Conservation (phyloP, 2,888 invertebrate species). For the Campopleginae sp. region DNA sequence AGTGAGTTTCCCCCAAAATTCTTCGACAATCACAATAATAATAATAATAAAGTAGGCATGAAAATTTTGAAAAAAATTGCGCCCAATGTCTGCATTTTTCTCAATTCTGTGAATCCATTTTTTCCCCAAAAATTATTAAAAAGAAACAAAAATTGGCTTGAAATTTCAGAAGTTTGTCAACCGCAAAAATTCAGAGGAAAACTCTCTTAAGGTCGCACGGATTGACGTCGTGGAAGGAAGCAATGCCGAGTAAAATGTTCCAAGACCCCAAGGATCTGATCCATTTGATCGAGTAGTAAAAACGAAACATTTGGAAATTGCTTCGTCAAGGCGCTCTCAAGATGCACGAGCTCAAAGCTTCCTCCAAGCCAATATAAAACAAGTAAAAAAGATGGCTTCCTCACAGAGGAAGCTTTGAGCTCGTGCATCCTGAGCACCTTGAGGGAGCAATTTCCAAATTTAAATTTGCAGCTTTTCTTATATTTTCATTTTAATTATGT, state of each 20-base stretch:
- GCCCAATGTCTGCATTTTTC: background rate
- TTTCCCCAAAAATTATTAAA: background rate
- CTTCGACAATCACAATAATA: slow-evolving; percentile 7
- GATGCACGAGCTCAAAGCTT: too few species aligned
- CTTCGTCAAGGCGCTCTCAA: too few species aligned
- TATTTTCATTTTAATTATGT: too few species aligned
- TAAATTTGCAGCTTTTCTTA: too few species aligned
- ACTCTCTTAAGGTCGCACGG: slow-evolving; percentile 65
- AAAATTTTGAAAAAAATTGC: background rate
- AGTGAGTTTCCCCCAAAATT: slow-evolving; percentile 64
- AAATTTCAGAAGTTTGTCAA: slow-evolving; percentile 71
- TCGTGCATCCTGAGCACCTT: too few species aligned
- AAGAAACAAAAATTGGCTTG: background rate
- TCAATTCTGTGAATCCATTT: background rate
- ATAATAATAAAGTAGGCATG: slow-evolving; percentile 1
- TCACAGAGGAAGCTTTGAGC: too few species aligned
- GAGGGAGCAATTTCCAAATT: too few species aligned
- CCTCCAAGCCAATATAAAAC: too few species aligned
- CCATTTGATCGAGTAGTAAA: slow-evolving; percentile 9
- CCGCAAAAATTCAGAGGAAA: slow-evolving; percentile 69
- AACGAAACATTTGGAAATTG: too few species aligned
- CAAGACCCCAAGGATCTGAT: slow-evolving; percentile 24
- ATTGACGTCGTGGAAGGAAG: slow-evolving; percentile 69
- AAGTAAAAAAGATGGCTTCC: too few species aligned
- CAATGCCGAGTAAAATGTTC: slow-evolving; percentile 69